These are phyloP conservation scores for Campoplex nolae DNA, from an alignment of 2,888 invertebrate species.

Conservation along the genomic window DNA sequence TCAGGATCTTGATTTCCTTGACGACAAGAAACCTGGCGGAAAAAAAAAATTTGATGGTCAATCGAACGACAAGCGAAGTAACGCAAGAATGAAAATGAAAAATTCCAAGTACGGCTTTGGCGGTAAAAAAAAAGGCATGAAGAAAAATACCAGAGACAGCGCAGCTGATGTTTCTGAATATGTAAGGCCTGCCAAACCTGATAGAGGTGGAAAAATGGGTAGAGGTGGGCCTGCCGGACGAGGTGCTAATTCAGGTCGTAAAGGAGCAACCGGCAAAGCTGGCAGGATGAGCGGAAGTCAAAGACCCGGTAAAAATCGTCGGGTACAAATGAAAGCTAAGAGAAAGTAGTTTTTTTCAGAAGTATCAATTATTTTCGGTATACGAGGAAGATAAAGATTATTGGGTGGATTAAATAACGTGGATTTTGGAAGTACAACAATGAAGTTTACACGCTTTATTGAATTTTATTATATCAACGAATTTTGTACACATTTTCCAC, in stretches of 20 bases:
- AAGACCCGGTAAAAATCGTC: slow-evolving; percentile 85
- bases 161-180: slow-evolving; percentile 88
- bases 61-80: slow-evolving; percentile 75
- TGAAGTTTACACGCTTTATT: background rate
- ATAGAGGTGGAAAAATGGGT: slow-evolving; percentile 70
- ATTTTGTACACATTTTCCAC: background rate
- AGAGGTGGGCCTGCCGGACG: slow-evolving; percentile 74
- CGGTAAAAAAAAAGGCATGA: slow-evolving; percentile 96
- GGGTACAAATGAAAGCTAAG: slow-evolving; percentile 84
- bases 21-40: slow-evolving; percentile 85
- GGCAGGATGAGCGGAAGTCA: slow-evolving; percentile 66
- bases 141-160: slow-evolving; percentile 94
- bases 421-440: background rate
- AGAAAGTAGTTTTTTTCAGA: slow-evolving; percentile 73
- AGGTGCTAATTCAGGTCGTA: slow-evolving; percentile 67
- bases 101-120: slow-evolving; percentile 97
- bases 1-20: slow-evolving; percentile 92
- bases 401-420: background rate
- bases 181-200: slow-evolving; percentile 79
- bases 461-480: background rate
- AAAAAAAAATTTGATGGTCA: slow-evolving; percentile 80
- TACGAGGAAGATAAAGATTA: background rate
- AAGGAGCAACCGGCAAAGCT: slow-evolving; percentile 66
- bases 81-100: slow-evolving; percentile 88
- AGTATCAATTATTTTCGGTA: background rate